These are phyloP conservation scores for Gryon sp. DNA, from an alignment of 1,140 invertebrate species.

Conservation along the genomic window DNA sequence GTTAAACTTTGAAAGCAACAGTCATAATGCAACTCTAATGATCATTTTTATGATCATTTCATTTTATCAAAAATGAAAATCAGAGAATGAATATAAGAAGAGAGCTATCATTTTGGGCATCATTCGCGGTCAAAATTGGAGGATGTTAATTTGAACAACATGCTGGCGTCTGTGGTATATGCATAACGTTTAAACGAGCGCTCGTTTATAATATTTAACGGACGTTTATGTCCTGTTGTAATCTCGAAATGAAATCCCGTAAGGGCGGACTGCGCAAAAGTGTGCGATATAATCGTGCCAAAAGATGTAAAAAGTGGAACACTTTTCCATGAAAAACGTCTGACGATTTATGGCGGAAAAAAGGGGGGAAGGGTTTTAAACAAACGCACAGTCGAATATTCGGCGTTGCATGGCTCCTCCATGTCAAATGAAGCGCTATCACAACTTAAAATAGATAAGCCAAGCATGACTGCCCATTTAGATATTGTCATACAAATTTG, in stretches of 20 bases:
- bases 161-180: conserved; percentile 55
- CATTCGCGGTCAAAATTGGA: conserved; percentile 9
- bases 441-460: conserved; percentile 60
- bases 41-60: no score
- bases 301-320: conserved; percentile 54
- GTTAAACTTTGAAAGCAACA: no score
- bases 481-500: conserved; percentile 58
- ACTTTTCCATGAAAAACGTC: conserved; percentile 45
- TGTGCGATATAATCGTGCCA: conserved; percentile 55
- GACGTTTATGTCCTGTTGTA: conserved; percentile 62
- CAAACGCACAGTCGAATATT: conserved; percentile 46
- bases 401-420: conserved; percentile 22
- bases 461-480: conserved; percentile 45
- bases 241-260: conserved; percentile 56
- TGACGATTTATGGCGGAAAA: conserved; percentile 56
- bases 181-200: conserved; percentile 58
- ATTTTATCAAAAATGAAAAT: no score
- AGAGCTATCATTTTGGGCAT: no score
- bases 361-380: conserved; percentile 26
- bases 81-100: no score
- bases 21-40: no score
- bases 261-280: conserved; percentile 44
- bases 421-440: conserved; percentile 62
- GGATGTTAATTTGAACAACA: conserved; percentile 63
- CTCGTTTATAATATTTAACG: conserved; percentile 59